Base-by-base conservation (phyloP, 2,888 invertebrate species). In the Anarsia innoxiella region DNA sequence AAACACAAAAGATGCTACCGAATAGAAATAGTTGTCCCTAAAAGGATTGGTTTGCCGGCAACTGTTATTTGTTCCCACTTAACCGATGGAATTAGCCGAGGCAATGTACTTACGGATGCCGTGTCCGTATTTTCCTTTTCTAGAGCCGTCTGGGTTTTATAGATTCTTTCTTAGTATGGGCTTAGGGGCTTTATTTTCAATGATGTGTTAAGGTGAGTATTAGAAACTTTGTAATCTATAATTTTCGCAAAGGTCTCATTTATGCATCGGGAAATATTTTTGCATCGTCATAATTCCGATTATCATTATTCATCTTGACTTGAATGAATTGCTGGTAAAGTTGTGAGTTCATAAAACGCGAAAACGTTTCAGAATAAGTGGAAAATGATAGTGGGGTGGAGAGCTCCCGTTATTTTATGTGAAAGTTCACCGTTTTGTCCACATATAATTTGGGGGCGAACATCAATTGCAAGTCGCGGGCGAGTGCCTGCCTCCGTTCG, bases 1-100 rank as follows among this genome's bases (percentile, higher is more conserved):
- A 64, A 58, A 61, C 59, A 77, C 77, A 77, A 77, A 78, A 76
- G 74, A 72, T 69, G 66, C 71, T 60, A 62, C 70, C 66, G 69
- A 65, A 71, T 70, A 68, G 71, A 66, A 74, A 71, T 71, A 58
- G 56, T 58, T 59, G 56, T 50, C 76, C 72, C 56, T 78, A 73
- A 65, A 77, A 62, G 77, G 78, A 59, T 56, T 50, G 53, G 55
- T 54, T 60, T 59, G 59, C 58, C 53, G 55, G 49, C 57, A 56
- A 61, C 65, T 63, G 64, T 65, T 67, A 71, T 77, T 75, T 75
- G 74, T 69, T 75, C 60, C 69, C 64, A 68, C 65, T 69, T 69
- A 66, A 51, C 30, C 33, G 23, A 37, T 30, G 40, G 40, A 37
- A 41, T 41, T 41, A 39, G 33, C 34, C 35, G 12, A 19, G 12